Conservation (phyloP, 2,888 invertebrate species). For the Rhogogaster chlorosoma region DNA sequence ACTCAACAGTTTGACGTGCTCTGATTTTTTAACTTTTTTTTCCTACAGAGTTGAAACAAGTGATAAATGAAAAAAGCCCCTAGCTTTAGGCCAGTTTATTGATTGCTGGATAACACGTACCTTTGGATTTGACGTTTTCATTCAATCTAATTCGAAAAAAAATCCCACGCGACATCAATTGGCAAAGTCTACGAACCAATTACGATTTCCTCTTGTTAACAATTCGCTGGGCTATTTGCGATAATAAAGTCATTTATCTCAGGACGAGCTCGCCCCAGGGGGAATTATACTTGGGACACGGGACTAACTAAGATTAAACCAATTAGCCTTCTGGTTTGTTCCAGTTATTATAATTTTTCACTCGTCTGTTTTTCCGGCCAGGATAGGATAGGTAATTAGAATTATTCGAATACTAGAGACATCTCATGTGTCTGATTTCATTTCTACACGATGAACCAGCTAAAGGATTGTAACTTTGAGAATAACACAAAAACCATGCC, state of each 20-base stretch:
- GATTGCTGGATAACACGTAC: constrained; percentile 18
- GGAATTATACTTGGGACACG: constrained; percentile 27
- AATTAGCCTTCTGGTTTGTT: constrained; percentile 51
- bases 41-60: not conserved
- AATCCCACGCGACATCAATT: not conserved
- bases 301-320: constrained; percentile 50
- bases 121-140: constrained; percentile 1
- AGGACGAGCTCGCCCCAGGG: not conserved
- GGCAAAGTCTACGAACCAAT: constrained; percentile 21
- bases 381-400: not conserved
- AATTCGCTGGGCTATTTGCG: constrained; percentile 31
- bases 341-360: constrained; percentile 37
- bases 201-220: constrained; percentile 35
- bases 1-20: not conserved
- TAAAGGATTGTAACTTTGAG: not conserved
- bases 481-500: not conserved
- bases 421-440: not conserved
- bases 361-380: not conserved
- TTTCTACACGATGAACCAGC: not conserved
- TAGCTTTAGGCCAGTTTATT: not conserved
- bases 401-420: not conserved
- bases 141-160: not conserved
- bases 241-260: constrained; percentile 52
- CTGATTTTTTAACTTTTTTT: not conserved
- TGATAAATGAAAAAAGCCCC: not conserved